Percentiles rank a stretch among this genome's conserved stretches.
phyloP scores from a whole-genome alignment of 2,797 vertebrate species.

The Chaetodon trifasciatus region DNA sequence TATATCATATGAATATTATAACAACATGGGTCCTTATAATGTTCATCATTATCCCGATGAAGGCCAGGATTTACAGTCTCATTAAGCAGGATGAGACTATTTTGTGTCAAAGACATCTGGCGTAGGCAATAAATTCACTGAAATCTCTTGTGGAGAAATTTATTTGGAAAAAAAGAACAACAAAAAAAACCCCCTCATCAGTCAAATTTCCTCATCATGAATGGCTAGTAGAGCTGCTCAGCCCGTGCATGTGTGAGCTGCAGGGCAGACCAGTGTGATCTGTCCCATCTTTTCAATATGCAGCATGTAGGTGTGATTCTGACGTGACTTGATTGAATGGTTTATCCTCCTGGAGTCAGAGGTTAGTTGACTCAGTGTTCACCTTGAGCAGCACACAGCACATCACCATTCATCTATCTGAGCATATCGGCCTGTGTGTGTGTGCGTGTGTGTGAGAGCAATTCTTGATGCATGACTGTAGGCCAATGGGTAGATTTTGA shows the following conservation, averaged over 20 bases:
- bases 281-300: constrained; percentile 15
- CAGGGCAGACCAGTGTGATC: constrained; percentile 1
- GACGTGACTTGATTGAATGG: constrained; percentile 59
- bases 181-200: not conserved
- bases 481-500: not conserved
- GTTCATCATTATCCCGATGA: constrained; percentile 24
- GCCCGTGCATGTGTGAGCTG: not conserved
- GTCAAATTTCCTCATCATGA: not conserved
- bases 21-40: constrained; percentile 35
- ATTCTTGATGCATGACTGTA: not conserved
- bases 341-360: constrained; percentile 41
- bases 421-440: not conserved
- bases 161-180: not conserved
- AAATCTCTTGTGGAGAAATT: not conserved
- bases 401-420: constrained; percentile 32
- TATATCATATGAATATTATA: constrained; percentile 36
- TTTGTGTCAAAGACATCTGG: constrained; percentile 30
- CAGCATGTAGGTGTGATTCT: constrained; percentile 19
- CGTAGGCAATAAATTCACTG: not conserved
- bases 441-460: not conserved
- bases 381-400: constrained; percentile 53
- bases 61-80: constrained; percentile 23
- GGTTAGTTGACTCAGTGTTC: constrained; percentile 59
- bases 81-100: constrained; percentile 23
- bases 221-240: not conserved